phyloP scores from a whole-genome alignment of 2,113 vertebrate genomes.

The Muscicapa adusta region DNA sequence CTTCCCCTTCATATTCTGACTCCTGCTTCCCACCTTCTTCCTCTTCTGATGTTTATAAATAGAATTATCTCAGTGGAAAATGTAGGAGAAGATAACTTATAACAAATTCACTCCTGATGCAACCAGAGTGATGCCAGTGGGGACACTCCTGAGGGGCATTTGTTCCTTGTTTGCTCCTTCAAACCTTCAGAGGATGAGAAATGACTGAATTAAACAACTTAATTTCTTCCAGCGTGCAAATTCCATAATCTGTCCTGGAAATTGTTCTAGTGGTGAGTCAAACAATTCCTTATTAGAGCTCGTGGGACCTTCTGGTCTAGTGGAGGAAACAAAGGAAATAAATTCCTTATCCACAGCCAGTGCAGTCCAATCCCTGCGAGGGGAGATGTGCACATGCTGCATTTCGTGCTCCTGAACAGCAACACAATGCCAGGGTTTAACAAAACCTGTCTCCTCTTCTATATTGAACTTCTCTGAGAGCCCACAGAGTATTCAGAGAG shows the following conservation, averaged over 20 bases:
- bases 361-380: not conserved
- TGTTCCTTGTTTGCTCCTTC: conserved; percentile 24
- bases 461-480: not conserved
- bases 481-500: not conserved
- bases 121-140: not conserved
- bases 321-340: not conserved
- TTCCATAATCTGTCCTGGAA: conserved; percentile 36
- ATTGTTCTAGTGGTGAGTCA: conserved; percentile 36
- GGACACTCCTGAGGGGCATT: not conserved
- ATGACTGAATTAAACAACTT: conserved; percentile 46
- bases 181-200: conserved; percentile 6
- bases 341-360: not conserved
- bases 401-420: not conserved
- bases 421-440: not conserved
- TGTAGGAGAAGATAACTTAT: not conserved
- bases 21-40: not conserved
- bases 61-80: not conserved
- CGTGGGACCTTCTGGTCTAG: not conserved
- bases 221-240: conserved; percentile 31
- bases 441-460: not conserved
- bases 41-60: not conserved
- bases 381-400: not conserved
- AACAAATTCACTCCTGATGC: not conserved
- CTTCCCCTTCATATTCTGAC: not conserved
- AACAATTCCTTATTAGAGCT: not conserved